phyloP scores from a whole-genome alignment of 2,797 vertebrate genomes.

The Bucorvus abyssinicus region DNA sequence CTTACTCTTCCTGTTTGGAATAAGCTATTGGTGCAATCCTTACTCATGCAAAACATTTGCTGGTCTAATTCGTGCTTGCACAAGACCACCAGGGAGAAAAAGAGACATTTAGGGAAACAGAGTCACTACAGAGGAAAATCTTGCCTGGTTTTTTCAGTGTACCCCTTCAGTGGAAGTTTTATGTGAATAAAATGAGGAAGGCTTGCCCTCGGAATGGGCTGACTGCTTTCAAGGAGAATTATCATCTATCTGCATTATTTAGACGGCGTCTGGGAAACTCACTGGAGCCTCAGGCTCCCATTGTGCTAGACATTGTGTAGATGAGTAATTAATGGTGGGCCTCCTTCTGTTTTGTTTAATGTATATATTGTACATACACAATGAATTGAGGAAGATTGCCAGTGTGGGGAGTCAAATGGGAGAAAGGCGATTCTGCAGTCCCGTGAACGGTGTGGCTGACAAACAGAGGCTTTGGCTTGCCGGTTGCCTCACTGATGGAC shows the following conservation, averaged over 20 bases:
- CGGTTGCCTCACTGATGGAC: neutral
- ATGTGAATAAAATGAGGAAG: neutral
- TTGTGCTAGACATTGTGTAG: neutral
- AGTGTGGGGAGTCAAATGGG: neutral
- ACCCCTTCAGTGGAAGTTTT: neutral
- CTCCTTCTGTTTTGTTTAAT: slow-evolving; percentile 25
- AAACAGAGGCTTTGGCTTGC: neutral
- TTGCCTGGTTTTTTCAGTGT: neutral
- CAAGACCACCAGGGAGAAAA: neutral
- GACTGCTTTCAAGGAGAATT: slow-evolving; percentile 24
- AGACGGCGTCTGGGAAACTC: slow-evolving; percentile 2
- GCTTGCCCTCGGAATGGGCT: neutral
- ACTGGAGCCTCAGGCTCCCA: neutral
- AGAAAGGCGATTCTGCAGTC: neutral
- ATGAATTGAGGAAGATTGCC: neutral
- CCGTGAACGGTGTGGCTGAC: accelerated
- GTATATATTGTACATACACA: neutral
- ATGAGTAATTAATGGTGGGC: slow-evolving; percentile 37
- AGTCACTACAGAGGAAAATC: neutral
- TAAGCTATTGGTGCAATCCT: neutral
- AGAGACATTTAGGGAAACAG: neutral
- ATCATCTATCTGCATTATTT: slow-evolving; percentile 46
- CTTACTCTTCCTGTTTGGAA: neutral
- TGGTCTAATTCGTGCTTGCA: neutral
- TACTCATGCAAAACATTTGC: neutral